phyloP scores from a whole-genome alignment of 2,888 invertebrate species.

The Trichopria drosophilae region DNA sequence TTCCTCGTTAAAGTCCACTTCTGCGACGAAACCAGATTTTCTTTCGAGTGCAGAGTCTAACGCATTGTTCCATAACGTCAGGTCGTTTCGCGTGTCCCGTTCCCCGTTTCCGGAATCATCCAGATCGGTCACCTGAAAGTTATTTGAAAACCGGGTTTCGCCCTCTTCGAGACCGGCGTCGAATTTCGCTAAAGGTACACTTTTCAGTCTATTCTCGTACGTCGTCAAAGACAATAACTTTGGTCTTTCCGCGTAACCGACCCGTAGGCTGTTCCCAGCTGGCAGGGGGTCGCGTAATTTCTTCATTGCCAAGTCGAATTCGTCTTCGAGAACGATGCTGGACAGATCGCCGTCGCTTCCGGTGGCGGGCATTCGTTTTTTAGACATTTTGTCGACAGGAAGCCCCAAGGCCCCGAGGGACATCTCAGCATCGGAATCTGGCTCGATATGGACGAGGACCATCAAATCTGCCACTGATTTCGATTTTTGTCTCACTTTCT shows the following conservation, averaged over 20 bases:
- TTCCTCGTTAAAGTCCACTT: conserved; percentile 39
- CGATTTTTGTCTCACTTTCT: conserved; percentile 69
- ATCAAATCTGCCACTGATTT: conserved; percentile 70
- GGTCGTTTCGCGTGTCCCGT: too few relatives aligned
- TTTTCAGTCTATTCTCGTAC: too few relatives aligned
- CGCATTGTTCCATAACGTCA: conserved; percentile 49
- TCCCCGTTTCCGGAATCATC: conserved; percentile 23
- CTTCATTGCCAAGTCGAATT: conserved; percentile 62
- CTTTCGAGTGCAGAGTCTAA: conserved; percentile 47
- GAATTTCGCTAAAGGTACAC: not conserved
- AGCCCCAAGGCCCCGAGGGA: too few relatives aligned
- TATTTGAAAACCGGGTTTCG: conserved; percentile 35
- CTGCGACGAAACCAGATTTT: conserved; percentile 43
- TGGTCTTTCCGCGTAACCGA: conserved; percentile 39
- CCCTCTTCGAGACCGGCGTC: conserved; percentile 1
- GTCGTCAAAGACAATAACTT: conserved; percentile 46
- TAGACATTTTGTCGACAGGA: conserved; percentile 44
- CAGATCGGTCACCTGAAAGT: conserved; percentile 31
- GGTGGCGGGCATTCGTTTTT: conserved; percentile 54
- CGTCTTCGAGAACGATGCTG: conserved; percentile 60
- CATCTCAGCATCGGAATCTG: conserved; percentile 65
- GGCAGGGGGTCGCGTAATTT: conserved; percentile 56
- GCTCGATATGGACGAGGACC: conserved; percentile 70
- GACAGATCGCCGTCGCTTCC: conserved; percentile 65
- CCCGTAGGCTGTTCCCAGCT: conserved; percentile 31